These are phyloP conservation scores for Falcunculus frontatus DNA, from an alignment of 2,113 vertebrate genomes.

Conservation along the genomic window DNA sequence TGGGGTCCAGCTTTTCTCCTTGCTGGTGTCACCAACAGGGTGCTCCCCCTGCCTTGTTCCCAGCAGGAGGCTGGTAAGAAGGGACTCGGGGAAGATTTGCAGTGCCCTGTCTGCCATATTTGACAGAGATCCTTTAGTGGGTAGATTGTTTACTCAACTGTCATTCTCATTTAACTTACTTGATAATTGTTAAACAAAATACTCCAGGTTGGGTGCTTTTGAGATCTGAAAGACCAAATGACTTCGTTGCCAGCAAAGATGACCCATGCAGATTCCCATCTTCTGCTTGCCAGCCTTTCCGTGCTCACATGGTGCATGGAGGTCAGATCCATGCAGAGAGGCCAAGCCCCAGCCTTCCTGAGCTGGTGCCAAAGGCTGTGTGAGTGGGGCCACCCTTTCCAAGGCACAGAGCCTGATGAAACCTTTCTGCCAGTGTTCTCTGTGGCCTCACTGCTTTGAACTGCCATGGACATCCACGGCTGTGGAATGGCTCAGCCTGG, in stretches of 20 bases:
- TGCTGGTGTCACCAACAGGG: accelerated
- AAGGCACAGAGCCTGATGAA: not conserved
- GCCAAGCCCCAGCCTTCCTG: not conserved
- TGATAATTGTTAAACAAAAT: not conserved
- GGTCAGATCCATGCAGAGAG: not conserved
- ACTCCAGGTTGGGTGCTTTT: not conserved
- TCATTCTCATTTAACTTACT: not conserved
- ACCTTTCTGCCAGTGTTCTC: not conserved
- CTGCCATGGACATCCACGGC: not conserved
- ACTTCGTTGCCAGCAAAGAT: not conserved
- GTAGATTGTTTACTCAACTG: not conserved
- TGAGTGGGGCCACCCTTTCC: not conserved
- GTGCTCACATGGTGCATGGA: not conserved
- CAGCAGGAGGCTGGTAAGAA: not conserved
- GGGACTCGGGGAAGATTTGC: not conserved
- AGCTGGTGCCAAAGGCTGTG: not conserved
- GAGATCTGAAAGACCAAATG: not conserved
- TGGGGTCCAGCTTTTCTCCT: not conserved
- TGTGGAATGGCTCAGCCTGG: not conserved
- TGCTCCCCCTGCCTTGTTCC: not conserved
- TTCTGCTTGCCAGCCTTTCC: not conserved
- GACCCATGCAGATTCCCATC: not conserved
- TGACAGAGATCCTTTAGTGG: not conserved
- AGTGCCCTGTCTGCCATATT: not conserved
- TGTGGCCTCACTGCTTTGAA: not conserved